phyloP scores from a whole-genome alignment of 2,113 vertebrate genomes.

The Carettochelys insculpta region DNA sequence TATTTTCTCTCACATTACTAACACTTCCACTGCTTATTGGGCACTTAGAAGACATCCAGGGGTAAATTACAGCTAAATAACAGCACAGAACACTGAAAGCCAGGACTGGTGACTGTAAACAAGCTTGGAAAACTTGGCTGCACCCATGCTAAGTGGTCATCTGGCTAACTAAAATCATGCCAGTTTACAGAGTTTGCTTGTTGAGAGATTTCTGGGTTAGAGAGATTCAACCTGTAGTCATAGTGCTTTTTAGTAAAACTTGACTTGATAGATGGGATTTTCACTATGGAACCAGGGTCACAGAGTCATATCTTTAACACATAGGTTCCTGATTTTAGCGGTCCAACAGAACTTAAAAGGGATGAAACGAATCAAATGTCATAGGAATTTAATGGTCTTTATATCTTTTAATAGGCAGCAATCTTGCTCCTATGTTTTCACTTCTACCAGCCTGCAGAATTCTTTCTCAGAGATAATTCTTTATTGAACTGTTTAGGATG shows the following conservation, averaged over 20 bases:
- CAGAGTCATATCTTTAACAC: background rate
- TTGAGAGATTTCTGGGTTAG: too few species aligned
- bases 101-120: too few species aligned
- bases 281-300: background rate
- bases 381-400: rapidly evolving
- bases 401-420: rapidly evolving
- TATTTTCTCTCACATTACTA: too few species aligned
- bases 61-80: too few species aligned
- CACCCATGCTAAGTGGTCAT: too few species aligned
- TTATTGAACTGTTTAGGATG: background rate
- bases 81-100: too few species aligned
- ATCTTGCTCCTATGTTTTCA: background rate
- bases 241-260: rapidly evolving
- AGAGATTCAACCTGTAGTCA: too few species aligned
- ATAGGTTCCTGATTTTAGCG: rapidly evolving
- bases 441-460: background rate
- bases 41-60: too few species aligned
- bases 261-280: background rate
- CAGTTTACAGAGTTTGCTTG: too few species aligned
- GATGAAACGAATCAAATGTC: rapidly evolving
- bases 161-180: too few species aligned
- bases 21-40: too few species aligned
- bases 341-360: background rate
- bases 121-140: too few species aligned
- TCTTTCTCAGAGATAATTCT: background rate